Percentiles rank a stretch among this genome's conserved stretches.
Evolutionary conservation across 2,888 invertebrate species (phyloP).

Genomic region (Cantharis lateralis): DNA sequence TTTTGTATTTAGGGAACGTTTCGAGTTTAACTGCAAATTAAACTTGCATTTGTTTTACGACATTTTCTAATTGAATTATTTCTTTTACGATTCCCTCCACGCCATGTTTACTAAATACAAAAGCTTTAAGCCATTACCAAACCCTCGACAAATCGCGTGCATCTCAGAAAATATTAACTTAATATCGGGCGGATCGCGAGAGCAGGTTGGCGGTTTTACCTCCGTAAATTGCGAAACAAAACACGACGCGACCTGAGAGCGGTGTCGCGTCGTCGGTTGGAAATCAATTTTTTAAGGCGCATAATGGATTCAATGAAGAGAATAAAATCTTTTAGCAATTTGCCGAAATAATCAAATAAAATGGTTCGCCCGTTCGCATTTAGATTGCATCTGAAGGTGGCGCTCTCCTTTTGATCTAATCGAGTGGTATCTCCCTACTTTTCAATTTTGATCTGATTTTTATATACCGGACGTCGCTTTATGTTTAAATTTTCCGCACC

Average conservation of each 20-base stretch:
- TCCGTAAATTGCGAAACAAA: neutral
- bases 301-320: slow-evolving; percentile 22
- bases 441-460: slow-evolving; percentile 13
- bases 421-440: slow-evolving; percentile 25
- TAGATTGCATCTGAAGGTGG: slow-evolving; percentile 33
- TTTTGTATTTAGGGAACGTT: slow-evolving; percentile 43
- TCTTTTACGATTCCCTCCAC: slow-evolving; percentile 41
- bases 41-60: slow-evolving; percentile 47
- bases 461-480: neutral
- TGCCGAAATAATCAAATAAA: slow-evolving; percentile 38
- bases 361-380: slow-evolving; percentile 35
- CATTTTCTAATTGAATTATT: slow-evolving; percentile 47
- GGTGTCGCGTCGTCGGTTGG: neutral
- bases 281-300: slow-evolving; percentile 8
- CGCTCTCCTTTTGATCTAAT: slow-evolving; percentile 33
- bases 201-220: neutral
- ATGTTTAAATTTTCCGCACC: neutral
- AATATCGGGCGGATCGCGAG: neutral
- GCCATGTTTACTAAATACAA: slow-evolving; percentile 36
- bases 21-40: slow-evolving; percentile 49
- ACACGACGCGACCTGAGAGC: neutral
- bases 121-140: slow-evolving; percentile 1
- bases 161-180: slow-evolving; percentile 9
- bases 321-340: slow-evolving; percentile 34
- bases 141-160: neutral